Conservation (phyloP, 2,888 invertebrate species). For the Dolichomitus sp. region DNA sequence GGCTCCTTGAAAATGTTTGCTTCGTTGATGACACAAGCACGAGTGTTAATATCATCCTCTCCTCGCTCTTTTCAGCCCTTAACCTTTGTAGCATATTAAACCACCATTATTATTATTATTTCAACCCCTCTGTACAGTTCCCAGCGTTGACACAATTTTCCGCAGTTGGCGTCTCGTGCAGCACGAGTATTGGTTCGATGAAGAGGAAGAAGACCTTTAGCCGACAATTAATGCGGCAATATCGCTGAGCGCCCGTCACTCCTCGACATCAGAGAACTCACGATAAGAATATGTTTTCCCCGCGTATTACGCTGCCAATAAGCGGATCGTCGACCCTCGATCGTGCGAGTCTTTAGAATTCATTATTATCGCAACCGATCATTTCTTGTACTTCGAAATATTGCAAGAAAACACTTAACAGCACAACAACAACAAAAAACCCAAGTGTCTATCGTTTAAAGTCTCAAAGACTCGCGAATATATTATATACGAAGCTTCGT, state of each 20-base stretch:
- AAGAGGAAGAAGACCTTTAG: conserved; percentile 52
- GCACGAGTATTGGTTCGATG: neutral
- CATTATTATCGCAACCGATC: conserved; percentile 35
- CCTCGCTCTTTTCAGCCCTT: neutral
- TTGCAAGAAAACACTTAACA: neutral
- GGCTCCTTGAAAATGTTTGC: conserved; percentile 22
- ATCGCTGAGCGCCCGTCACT: conserved; percentile 51
- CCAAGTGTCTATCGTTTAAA: neutral
- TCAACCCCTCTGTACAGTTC: neutral
- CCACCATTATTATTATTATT: neutral
- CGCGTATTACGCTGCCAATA: neutral
- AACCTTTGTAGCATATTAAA: neutral
- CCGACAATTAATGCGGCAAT: conserved; percentile 54
- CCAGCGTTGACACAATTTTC: conserved; percentile 42
- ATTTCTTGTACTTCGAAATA: conserved; percentile 7
- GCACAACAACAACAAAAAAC: neutral
- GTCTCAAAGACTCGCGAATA: neutral
- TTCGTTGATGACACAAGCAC: conserved; percentile 15
- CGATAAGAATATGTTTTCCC: conserved; percentile 53
- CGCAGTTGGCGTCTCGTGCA: neutral
- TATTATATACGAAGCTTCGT: neutral
- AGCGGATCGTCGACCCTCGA: conserved; percentile 58
- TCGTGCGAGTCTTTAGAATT: conserved; percentile 42
- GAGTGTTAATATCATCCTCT: conserved; percentile 19
- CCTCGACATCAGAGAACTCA: conserved; percentile 18